Evolutionary conservation across 37 sponge, comb jelly and placozoan genomes (phyloP), one percentile per base, ranked within the genome.

Genomic region (Agelas oroides): DNA sequence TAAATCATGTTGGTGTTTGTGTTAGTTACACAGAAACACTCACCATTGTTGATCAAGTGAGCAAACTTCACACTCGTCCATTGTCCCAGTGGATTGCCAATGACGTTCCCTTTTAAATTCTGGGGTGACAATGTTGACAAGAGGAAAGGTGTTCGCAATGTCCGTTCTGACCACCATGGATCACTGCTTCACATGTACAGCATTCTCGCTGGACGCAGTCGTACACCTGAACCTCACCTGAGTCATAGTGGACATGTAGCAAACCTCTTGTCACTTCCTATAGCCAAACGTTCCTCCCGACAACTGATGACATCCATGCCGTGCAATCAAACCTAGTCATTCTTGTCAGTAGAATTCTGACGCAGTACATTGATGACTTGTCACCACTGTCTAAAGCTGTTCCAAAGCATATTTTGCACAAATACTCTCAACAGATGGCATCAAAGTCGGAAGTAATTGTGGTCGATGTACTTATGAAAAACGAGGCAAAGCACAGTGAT

Each of bases 91-190:
- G 76, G 76, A 75, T 75, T 18, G 56, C 58, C 58, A 27, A 75
- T 33, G 59, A 53, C n/a, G 27, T 8, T 24, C 28, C 30, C 56
- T 53, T 46, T 65, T 15, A 53, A 67, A 25, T 78, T 63, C 8
- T 1, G 34, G 64, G 78, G 78, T 13, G 78, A 78, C 66, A 78
- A 78, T 63, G 79, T 78, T 19, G 79, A 63, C 66, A 78, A 78
- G 77, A 62, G 63, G 66, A 64, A 23, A 25, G 53, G 66, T 37
- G 79, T 79, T 3, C 80, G 80, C 28, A 68, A 79, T 24, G 53
- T 79, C 6, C 31, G 68, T 19, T 28, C 64, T 60, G 64, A 77
- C 18, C 78, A 77, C 41, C 78, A 65, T 27, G 80, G 68, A 27
- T 24, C 33, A 53, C 41, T 79, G 28, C 15, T 65, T 19, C 82